A percentile compares a stretch with the other conserved stretches of the same genome.
phyloP scores from a whole-genome alignment of 2,113 vertebrate genomes.

The Brienomyrus longianalis region DNA sequence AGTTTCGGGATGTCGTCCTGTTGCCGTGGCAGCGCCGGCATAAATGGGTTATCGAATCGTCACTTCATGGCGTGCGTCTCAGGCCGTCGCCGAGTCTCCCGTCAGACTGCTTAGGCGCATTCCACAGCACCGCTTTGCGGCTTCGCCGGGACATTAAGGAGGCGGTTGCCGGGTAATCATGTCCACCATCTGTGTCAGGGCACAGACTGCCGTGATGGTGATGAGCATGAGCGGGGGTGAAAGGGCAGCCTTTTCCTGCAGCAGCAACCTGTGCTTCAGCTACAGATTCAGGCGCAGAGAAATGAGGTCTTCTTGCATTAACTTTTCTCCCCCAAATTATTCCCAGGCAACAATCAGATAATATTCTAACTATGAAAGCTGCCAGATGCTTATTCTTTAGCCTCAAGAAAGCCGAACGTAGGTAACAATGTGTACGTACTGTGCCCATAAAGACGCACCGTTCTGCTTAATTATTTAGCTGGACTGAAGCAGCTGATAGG shows the following conservation, averaged over 20 bases:
- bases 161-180: neutral
- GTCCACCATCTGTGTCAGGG: neutral
- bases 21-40: neutral
- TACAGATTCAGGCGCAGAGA: neutral
- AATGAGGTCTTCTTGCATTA: neutral
- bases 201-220: too few relatives aligned
- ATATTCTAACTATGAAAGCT: neutral
- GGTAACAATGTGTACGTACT: neutral
- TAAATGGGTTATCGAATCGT: neutral
- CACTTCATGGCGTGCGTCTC: neutral
- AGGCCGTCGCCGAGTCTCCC: neutral
- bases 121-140: neutral
- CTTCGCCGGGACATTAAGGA: neutral
- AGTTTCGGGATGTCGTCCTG: neutral
- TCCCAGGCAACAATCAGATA: neutral
- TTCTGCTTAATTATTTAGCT: slow-evolving; percentile 6
- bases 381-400: neutral
- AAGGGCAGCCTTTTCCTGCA: neutral
- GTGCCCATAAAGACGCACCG: neutral
- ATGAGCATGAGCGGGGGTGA: neutral
- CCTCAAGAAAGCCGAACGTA: neutral
- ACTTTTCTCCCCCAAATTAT: neutral
- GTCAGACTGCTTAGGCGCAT: too few relatives aligned
- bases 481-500: neutral
- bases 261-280: neutral